A percentile compares a stretch with the other conserved stretches of the same genome.
These are phyloP conservation scores for Nemotelus pantherinus DNA, from an alignment of 2,888 invertebrate genomes.

Conservation along the genomic window DNA sequence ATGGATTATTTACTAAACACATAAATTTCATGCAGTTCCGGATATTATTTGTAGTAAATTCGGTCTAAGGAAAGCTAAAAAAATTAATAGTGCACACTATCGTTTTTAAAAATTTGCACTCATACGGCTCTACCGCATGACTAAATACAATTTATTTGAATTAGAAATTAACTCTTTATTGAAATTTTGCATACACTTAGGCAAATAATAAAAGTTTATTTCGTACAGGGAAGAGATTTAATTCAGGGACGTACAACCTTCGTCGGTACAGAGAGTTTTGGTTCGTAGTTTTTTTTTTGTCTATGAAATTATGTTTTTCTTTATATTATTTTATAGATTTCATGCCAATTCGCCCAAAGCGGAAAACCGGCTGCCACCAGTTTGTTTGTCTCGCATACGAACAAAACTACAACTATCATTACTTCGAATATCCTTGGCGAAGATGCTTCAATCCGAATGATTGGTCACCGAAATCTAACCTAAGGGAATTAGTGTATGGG, in stretches of 20 bases:
- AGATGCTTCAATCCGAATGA: slow-evolving; percentile 31
- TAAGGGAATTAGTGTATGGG: slow-evolving; percentile 25
- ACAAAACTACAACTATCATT: slow-evolving; percentile 35
- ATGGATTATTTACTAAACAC: too few species aligned
- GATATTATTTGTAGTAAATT: too few species aligned
- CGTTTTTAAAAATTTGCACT: too few species aligned
- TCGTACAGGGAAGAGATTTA: slow-evolving; percentile 12
- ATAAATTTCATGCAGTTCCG: too few species aligned
- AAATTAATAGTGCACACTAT: too few species aligned
- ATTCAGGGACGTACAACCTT: slow-evolving; percentile 13
- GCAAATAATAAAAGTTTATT: neutral
- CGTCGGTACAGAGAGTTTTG: slow-evolving; percentile 20
- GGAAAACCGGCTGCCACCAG: neutral
- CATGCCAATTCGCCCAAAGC: neutral
- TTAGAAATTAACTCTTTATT: too few species aligned
- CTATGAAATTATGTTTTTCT: neutral
- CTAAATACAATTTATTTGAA: too few species aligned
- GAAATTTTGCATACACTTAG: slow-evolving; percentile 1
- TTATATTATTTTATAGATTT: slow-evolving; percentile 4
- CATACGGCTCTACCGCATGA: too few species aligned
- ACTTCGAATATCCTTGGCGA: slow-evolving; percentile 33
- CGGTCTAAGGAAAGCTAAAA: too few species aligned
- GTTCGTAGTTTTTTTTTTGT: neutral
- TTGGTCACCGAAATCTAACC: slow-evolving; percentile 10
- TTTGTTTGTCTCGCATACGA: slow-evolving; percentile 16